Evolutionary conservation across 2,113 vertebrate genomes (phyloP), one percentile per base, ranked within the genome.

Genomic region (Piprites chloris): DNA sequence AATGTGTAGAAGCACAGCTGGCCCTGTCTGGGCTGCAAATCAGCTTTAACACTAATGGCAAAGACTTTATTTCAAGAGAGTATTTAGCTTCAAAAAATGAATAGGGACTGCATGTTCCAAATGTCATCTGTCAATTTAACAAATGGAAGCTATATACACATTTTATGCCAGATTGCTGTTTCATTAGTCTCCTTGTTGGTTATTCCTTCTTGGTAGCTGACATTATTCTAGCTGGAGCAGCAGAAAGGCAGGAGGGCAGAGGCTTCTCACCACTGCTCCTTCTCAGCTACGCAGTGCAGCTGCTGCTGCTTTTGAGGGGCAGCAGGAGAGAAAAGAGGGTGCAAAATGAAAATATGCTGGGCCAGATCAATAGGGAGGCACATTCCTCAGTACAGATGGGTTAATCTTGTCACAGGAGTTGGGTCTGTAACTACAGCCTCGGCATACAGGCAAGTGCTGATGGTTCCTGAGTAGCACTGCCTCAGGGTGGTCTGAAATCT

Each of bases 61-160:
- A 81, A 46, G 33, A 80, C 81, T 95, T 87, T 65, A 86, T 92
- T 96, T 83, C 89, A 39, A 84, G 80, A 77, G 68, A 88, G 52
- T 89, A 90, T 92, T 92, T 94, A 95, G 85, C 79, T 96, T 86
- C 74, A 94, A 96, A 92, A 96, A 94, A 96, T 86, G 65, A 95
- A 84, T 87, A 90, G 79, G 56, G 79, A 62, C 73, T 81, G 73
- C 76, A 9, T 61, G 83, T 84, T 96, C 92, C 90, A 95, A 95
- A 96, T 94, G 95, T 96, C 90, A 90, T 86, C 85, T 90, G 92
- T 93, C 93, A 96, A 23, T 93, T 96, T 94, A 96, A 96, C 83
- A 92, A 93, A 94, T 89, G 83, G 93, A 92, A 95, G 65, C 82
- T 82, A 27, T 81, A 87, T 49, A 74, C 61, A 26, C 69, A 44